Evolutionary conservation across 2,113 vertebrate species (phyloP).

Genomic region (Procavia capensis): DNA sequence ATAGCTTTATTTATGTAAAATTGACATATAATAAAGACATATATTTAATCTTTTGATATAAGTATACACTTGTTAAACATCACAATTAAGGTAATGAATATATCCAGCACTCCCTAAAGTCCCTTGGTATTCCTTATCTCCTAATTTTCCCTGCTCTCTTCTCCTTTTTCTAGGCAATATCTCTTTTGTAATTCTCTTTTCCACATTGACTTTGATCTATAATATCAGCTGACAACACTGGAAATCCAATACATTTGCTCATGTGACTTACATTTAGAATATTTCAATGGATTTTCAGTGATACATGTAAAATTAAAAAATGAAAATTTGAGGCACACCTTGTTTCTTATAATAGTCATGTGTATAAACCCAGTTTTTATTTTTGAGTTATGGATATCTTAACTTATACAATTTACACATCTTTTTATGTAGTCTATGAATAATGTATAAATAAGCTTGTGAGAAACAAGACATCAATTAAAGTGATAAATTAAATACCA

Average conservation of each 20-base stretch:
- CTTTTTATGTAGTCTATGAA: not conserved
- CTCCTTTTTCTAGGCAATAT: not conserved
- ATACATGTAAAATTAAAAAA: constrained; percentile 21
- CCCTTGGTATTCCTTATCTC: no score
- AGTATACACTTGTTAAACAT: no score
- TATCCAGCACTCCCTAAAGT: no score
- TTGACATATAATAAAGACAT: no score
- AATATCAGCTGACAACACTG: not conserved
- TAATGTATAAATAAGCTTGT: not conserved
- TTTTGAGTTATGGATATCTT: constrained; percentile 1
- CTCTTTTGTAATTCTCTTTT: constrained; percentile 33
- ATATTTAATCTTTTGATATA: no score
- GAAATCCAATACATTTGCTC: not conserved
- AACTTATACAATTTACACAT: not conserved
- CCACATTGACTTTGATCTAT: constrained; percentile 22
- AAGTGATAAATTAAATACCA: not conserved
- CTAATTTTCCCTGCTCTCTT: no score
- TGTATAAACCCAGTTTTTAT: not conserved
- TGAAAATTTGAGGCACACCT: not conserved
- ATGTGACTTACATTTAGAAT: not conserved
- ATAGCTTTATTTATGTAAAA: no score
- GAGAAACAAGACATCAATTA: not conserved
- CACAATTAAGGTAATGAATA: no score
- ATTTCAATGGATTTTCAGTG: not conserved
- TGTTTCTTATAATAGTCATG: not conserved